These are phyloP conservation scores for Siniperca obscura DNA, from an alignment of 2,797 vertebrate species.

Conservation along the genomic window DNA sequence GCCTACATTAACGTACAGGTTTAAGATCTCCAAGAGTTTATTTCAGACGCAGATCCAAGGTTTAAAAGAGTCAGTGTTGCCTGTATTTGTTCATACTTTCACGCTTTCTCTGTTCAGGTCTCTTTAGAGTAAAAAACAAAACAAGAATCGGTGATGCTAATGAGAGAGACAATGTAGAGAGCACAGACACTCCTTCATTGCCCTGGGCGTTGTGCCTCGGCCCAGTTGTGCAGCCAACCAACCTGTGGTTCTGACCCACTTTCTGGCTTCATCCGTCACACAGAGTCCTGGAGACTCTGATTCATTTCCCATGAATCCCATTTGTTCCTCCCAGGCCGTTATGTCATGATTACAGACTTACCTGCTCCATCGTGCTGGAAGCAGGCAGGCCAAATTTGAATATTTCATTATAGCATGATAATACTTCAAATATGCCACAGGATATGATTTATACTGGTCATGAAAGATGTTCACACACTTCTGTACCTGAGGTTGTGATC, in stretches of 20 bases:
- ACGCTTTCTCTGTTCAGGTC: background rate
- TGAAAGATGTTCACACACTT: slow-evolving; percentile 55
- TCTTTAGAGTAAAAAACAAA: slow-evolving; percentile 7
- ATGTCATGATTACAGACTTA: slow-evolving; percentile 82
- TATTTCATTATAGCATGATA: slow-evolving; percentile 79
- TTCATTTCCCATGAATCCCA: slow-evolving; percentile 78
- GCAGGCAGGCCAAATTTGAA: slow-evolving; percentile 74
- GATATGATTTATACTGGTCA: slow-evolving; percentile 77
- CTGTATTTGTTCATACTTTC: slow-evolving; percentile 16
- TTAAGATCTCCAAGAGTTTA: slow-evolving; percentile 8
- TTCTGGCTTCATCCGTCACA: slow-evolving; percentile 77
- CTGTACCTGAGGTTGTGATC: slow-evolving; percentile 64
- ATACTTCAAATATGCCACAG: slow-evolving; percentile 76
- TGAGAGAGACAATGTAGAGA: slow-evolving; percentile 15
- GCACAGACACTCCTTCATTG: slow-evolving; percentile 35
- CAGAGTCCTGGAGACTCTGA: slow-evolving; percentile 68
- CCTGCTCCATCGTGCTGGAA: slow-evolving; percentile 65
- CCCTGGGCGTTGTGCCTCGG: slow-evolving; percentile 54
- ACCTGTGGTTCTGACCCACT: slow-evolving; percentile 84
- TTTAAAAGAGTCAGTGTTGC: background rate
- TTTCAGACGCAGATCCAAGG: background rate
- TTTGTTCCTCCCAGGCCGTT: slow-evolving; percentile 73
- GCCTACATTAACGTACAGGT: background rate
- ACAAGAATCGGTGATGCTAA: slow-evolving; percentile 24
- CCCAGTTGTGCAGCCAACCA: slow-evolving; percentile 78